Evolutionary conservation across 2,888 invertebrate species (phyloP).

Genomic region (Tetanocera ferruginea): DNA sequence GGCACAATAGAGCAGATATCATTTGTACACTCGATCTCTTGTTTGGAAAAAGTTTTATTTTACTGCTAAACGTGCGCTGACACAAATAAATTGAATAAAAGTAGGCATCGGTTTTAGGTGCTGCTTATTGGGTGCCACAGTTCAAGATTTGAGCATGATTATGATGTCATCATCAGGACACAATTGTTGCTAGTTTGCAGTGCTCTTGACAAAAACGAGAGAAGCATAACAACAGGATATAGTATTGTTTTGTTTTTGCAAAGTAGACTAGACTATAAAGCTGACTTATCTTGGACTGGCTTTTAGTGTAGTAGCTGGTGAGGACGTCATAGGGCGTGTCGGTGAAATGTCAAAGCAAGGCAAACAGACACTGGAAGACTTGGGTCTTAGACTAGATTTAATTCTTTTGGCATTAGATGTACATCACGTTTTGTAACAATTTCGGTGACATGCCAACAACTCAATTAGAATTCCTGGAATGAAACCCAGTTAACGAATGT

Average conservation of each 20-base stretch:
- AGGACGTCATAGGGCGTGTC: constrained; percentile 14
- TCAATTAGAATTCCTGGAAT: constrained; percentile 59
- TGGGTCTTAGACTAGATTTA: neutral
- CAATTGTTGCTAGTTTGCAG: constrained; percentile 32
- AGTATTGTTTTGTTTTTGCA: neutral
- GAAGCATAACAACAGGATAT: constrained; percentile 14
- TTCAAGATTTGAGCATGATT: constrained; percentile 29
- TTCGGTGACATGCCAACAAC: constrained; percentile 49
- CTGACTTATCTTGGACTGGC: neutral
- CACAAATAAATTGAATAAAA: neutral
- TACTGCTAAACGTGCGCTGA: constrained; percentile 17
- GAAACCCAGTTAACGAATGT: neutral
- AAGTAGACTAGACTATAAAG: neutral
- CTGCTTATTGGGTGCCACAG: neutral
- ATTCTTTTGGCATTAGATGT: constrained; percentile 15
- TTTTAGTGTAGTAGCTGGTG: neutral
- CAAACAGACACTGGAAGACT: neutral
- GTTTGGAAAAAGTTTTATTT: neutral
- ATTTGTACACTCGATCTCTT: too few relatives aligned
- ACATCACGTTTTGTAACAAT: constrained; percentile 6
- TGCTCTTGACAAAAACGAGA: constrained; percentile 22
- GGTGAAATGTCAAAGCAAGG: constrained; percentile 20
- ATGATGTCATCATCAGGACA: constrained; percentile 33
- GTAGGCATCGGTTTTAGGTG: neutral
- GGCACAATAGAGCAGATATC: neutral